phyloP scores from a whole-genome alignment of 2,888 invertebrate genomes.

The Lumbricus terrestris region DNA sequence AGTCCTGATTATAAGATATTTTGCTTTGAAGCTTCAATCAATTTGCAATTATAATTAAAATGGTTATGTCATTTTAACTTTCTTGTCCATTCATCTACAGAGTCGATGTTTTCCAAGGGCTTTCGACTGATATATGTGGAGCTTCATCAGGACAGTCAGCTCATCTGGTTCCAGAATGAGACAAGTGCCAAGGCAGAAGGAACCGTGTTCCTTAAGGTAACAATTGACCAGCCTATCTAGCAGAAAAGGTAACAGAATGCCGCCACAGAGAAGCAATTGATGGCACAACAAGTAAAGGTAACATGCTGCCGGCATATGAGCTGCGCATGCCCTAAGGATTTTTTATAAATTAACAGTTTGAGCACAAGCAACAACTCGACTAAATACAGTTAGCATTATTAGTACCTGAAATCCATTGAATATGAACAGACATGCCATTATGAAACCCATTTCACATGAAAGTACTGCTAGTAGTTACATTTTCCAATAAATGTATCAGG shows the following conservation, averaged over 20 bases:
- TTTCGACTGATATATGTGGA: not conserved
- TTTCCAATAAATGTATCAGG: too few relatives aligned
- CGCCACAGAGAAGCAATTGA: not conserved
- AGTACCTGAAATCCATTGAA: too few relatives aligned
- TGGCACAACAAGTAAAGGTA: not conserved
- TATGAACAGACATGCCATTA: too few relatives aligned
- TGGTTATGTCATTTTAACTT: not conserved
- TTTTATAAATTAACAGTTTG: not conserved
- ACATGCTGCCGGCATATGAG: not conserved
- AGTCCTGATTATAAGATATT: too few relatives aligned
- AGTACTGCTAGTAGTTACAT: too few relatives aligned
- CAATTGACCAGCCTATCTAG: not conserved
- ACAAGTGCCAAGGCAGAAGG: constrained; percentile 18
- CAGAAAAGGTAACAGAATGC: not conserved
- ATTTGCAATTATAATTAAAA: not conserved
- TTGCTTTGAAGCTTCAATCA: too few relatives aligned
- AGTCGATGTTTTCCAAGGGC: constrained; percentile 11
- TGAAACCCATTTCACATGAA: too few relatives aligned
- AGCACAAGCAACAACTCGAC: too few relatives aligned
- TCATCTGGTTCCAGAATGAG: constrained; percentile 9
- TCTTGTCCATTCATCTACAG: not conserved
- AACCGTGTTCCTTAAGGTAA: constrained; percentile 18
- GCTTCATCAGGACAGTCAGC: constrained; percentile 20
- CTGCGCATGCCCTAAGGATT: not conserved
- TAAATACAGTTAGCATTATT: too few relatives aligned